Percentiles rank a stretch among this genome's conserved stretches.
These are phyloP conservation scores for Tachina grossa DNA, from an alignment of 2,888 invertebrate genomes.

Conservation along the genomic window DNA sequence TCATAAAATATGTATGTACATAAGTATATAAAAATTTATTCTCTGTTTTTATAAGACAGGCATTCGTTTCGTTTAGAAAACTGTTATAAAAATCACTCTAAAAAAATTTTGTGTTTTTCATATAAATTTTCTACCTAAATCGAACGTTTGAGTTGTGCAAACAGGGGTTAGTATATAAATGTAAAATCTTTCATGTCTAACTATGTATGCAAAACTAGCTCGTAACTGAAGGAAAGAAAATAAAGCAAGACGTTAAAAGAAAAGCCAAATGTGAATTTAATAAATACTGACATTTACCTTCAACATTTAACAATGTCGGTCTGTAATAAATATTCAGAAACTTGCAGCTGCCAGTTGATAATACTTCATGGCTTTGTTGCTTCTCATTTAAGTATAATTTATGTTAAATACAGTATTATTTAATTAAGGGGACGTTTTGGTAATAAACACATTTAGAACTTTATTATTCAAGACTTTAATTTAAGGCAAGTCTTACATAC, in stretches of 20 bases:
- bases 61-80: no score
- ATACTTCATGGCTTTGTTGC: slow-evolving; percentile 13
- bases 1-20: neutral
- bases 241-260: neutral
- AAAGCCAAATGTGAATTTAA: neutral
- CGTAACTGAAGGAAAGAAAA: neutral
- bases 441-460: slow-evolving; percentile 60
- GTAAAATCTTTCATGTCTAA: no score
- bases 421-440: slow-evolving; percentile 37
- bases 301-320: slow-evolving; percentile 20
- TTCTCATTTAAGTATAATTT: slow-evolving; percentile 33
- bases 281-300: slow-evolving; percentile 32
- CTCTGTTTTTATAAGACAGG: no score
- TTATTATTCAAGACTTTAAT: slow-evolving; percentile 52
- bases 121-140: no score
- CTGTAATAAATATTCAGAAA: slow-evolving; percentile 30
- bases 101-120: no score
- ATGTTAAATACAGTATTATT: slow-evolving; percentile 49
- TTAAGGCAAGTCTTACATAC: slow-evolving; percentile 1
- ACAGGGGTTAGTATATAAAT: no score
- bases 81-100: no score
- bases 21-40: no score
- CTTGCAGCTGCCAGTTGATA: slow-evolving; percentile 61
- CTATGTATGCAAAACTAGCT: no score
- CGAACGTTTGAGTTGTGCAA: no score